Percentiles rank a stretch among this genome's conserved stretches.
Evolutionary conservation across 1,140 invertebrate species (phyloP).

Genomic region (Homarus americanus): DNA sequence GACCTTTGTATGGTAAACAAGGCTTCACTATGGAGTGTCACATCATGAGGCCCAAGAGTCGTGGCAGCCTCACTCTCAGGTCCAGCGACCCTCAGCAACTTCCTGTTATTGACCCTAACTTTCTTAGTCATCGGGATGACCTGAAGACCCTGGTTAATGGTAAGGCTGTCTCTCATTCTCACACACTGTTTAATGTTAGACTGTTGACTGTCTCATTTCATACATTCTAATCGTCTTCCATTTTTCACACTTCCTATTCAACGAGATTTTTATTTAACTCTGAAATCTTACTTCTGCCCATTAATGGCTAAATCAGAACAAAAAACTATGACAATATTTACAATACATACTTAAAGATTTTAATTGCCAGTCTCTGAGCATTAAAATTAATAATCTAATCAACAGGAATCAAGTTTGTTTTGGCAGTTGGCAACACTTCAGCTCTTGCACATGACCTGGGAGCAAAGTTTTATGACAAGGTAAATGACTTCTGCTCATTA

Average conservation of each 20-base stretch:
- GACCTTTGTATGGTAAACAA: constrained; percentile 66
- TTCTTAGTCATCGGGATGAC: constrained; percentile 77
- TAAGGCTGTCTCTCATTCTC: no score
- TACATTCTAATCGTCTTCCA: no score
- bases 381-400: not conserved
- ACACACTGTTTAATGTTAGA: no score
- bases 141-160: constrained; percentile 75
- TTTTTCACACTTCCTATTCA: no score
- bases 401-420: constrained; percentile 13
- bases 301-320: no score
- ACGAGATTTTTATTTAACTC: no score
- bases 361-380: no score
- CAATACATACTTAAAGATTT: no score
- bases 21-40: constrained; percentile 75
- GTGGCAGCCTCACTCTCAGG: constrained; percentile 77
- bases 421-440: constrained; percentile 26
- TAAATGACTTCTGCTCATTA: not conserved
- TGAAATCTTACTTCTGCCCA: no score
- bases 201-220: no score
- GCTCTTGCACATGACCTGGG: not conserved
- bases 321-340: no score
- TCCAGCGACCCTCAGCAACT: constrained; percentile 79
- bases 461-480: constrained; percentile 34
- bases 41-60: constrained; percentile 77
- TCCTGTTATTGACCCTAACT: constrained; percentile 81